A percentile compares a stretch with the other conserved stretches of the same genome.
Conservation (phyloP, 2,888 invertebrate genomes). For the Carabus problematicus region DNA sequence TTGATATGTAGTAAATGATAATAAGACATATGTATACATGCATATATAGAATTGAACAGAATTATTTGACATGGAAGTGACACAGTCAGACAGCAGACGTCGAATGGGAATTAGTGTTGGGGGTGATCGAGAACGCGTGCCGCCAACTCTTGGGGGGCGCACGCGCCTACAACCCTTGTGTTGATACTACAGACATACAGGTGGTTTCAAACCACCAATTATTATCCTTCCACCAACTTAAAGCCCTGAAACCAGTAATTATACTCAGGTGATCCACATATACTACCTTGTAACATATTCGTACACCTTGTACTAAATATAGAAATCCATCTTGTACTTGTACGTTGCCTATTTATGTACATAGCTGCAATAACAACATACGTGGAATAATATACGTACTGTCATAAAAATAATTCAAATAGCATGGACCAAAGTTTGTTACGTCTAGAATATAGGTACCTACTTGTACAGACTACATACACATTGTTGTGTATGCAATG, state of each 20-base stretch:
- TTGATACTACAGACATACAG: not conserved
- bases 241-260: not conserved
- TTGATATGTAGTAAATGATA: not conserved
- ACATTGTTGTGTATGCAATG: too few species aligned
- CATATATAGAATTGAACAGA: not conserved
- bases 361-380: too few species aligned
- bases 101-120: not conserved
- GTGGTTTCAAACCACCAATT: slow-evolving; percentile 2
- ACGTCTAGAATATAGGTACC: too few species aligned
- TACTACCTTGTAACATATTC: too few species aligned
- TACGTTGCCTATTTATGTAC: too few species aligned
- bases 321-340: too few species aligned
- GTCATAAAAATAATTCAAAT: too few species aligned
- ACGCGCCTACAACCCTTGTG: not conserved
- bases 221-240: not conserved
- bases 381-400: too few species aligned
- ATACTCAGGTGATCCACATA: too few species aligned
- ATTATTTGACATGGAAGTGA: not conserved
- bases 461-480: too few species aligned
- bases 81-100: not conserved
- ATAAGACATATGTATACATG: not conserved
- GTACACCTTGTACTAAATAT: too few species aligned
- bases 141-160: slow-evolving; percentile 3
- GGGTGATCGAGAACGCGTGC: not conserved
- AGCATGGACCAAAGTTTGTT: too few species aligned